phyloP scores from a whole-genome alignment of 2,888 invertebrate species.

The Spodoptera exigua region DNA sequence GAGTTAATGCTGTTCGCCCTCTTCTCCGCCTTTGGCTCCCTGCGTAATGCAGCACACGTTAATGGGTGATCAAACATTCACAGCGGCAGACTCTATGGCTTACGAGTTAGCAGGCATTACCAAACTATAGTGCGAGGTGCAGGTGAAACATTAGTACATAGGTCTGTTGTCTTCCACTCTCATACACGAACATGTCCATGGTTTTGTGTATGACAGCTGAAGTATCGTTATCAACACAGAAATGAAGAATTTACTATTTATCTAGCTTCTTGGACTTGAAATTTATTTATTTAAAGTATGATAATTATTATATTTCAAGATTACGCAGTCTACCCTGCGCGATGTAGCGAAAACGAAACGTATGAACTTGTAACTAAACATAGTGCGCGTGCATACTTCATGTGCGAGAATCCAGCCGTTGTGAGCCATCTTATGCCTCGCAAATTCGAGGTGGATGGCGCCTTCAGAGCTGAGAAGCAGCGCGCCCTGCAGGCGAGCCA shows the following conservation, averaged over 20 bases:
- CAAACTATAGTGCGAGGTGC: conserved; percentile 79
- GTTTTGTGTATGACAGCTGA: conserved; percentile 33
- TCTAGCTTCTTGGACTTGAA: not conserved
- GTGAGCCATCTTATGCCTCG: conserved; percentile 99
- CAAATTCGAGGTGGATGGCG: conserved; percentile 99
- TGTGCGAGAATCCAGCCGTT: conserved; percentile 89
- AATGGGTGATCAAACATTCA: conserved; percentile 39
- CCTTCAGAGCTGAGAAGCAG: conserved; percentile 98
- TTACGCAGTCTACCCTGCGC: not conserved
- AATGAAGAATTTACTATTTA: conserved; percentile 25
- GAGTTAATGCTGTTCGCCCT: conserved; percentile 96
- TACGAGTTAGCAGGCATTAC: conserved; percentile 60
- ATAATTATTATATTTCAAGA: not conserved
- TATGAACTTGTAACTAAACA: conserved; percentile 51
- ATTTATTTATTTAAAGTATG: conserved; percentile 11
- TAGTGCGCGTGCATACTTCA: conserved; percentile 87
- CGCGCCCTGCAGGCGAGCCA: conserved; percentile 98
- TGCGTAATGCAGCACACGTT: conserved; percentile 68
- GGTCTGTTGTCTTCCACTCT: conserved; percentile 59
- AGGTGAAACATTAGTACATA: conserved; percentile 74
- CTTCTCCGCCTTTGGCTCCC: conserved; percentile 95
- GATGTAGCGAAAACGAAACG: conserved; percentile 33
- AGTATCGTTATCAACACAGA: conserved; percentile 38
- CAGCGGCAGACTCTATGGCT: conserved; percentile 37
- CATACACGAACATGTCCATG: conserved; percentile 36